These are phyloP conservation scores for Rhodinocichla rosea DNA, from an alignment of 2,113 vertebrate genomes.

Conservation along the genomic window DNA sequence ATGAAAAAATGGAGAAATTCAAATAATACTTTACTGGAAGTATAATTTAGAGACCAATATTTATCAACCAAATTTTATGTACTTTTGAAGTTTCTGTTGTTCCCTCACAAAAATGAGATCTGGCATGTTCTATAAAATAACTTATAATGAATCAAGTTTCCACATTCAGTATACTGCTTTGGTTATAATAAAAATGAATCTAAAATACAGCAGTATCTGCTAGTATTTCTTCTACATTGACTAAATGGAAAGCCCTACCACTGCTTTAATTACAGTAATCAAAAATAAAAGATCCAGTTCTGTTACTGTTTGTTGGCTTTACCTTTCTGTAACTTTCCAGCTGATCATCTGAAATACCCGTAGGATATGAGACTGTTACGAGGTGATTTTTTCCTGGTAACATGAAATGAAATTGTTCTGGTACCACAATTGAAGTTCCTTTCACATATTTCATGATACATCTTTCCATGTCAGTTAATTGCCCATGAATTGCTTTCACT, in stretches of 20 bases:
- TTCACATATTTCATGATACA: constrained; percentile 83
- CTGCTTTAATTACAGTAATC: not conserved
- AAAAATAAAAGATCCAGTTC: not conserved
- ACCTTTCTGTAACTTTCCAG: constrained; percentile 84
- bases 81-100: not conserved
- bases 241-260: not conserved
- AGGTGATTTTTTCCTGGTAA: constrained; percentile 80
- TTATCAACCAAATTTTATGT: not conserved
- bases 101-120: not conserved
- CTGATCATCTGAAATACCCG: constrained; percentile 82
- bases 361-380: constrained; percentile 85
- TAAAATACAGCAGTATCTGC: not conserved
- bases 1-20: not conserved
- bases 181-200: not conserved
- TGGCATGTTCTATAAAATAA: not conserved
- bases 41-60: not conserved
- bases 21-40: not conserved
- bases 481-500: constrained; percentile 79
- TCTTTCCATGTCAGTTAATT: constrained; percentile 89
- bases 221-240: not conserved
- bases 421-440: constrained; percentile 81
- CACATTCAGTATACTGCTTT: not conserved
- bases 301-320: not conserved
- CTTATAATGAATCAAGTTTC: not conserved
- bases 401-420: constrained; percentile 89